phyloP scores from a whole-genome alignment of 2,113 vertebrate species.

The Hucho hucho region DNA sequence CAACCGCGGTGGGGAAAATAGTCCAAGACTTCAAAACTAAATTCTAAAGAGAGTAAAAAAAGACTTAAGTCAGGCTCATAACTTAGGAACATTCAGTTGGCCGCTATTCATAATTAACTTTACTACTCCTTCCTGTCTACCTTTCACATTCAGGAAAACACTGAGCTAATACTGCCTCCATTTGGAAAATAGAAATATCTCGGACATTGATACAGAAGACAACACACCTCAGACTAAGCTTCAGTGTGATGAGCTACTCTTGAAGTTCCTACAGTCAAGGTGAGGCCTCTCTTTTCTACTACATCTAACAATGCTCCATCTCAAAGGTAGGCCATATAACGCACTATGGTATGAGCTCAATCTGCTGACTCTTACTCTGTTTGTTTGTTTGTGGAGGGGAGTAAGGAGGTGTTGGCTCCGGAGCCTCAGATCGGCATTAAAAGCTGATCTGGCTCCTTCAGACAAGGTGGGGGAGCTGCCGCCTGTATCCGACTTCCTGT shows the following conservation, averaged over 20 bases:
- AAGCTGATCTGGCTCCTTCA: slow-evolving; percentile 72
- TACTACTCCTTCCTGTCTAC: background rate
- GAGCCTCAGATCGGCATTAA: slow-evolving; percentile 66
- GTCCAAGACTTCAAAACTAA: slow-evolving; percentile 31
- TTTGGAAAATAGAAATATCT: background rate
- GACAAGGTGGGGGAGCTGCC: slow-evolving; percentile 34
- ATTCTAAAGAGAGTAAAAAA: slow-evolving; percentile 5
- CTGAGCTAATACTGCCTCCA: background rate
- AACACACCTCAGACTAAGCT: background rate
- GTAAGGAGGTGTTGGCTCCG: slow-evolving; percentile 56
- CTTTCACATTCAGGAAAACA: background rate
- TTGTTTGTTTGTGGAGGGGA: slow-evolving; percentile 71
- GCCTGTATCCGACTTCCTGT: slow-evolving; percentile 75
- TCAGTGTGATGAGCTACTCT: background rate
- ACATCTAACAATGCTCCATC: slow-evolving; percentile 34
- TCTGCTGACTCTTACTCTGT: slow-evolving; percentile 60
- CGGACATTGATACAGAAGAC: too few species aligned
- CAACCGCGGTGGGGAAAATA: slow-evolving; percentile 45
- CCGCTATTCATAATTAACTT: background rate
- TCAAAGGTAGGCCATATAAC: slow-evolving; percentile 22
- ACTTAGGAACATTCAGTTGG: slow-evolving; percentile 11
- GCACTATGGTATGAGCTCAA: slow-evolving; percentile 55
- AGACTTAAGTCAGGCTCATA: slow-evolving; percentile 7
- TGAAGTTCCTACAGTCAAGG: slow-evolving; percentile 1
- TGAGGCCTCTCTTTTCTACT: slow-evolving; percentile 30